Base-by-base conservation (phyloP, 2,888 invertebrate genomes). In the Frankliniella intonsa region DNA sequence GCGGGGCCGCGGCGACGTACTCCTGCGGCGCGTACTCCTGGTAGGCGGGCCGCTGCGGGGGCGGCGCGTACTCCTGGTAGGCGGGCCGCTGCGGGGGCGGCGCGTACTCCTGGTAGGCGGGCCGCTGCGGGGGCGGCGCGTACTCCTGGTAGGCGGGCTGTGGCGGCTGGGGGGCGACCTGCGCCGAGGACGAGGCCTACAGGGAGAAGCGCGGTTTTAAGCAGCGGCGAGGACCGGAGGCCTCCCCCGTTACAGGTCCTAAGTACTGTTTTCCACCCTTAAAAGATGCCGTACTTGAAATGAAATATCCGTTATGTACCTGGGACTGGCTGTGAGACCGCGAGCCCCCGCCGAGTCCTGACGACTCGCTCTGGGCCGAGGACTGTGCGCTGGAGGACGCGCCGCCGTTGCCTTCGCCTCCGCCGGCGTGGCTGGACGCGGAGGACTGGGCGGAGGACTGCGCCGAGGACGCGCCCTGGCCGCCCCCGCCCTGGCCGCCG, bases 381-480 rank as follows among this genome's bases (percentile, higher is more conserved):
- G 69, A 76, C 69, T 76, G 69, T 14, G 55, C 55, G 17, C 12
- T 14, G 55, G 55, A 55, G 17, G 14, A 19, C 14, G 55, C 55
- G 14, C 55, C 55, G 14, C 55, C 55, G 55, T 19, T 11, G 55
- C 55, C 55, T 55, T 12, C 55, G 17, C 55, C 55, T 12, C 19
- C 17, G 5, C 38, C 38, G 55, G 55, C 10, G 12, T 55, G 11
- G 55, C 55, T 55, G 14, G 55, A 55, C 69, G 69, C 69, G 11
- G 69, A 25, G 69, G 69, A 76, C 69, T 76, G 69, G 25, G 69
- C 69, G 11, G 69, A 25, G 69, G 69, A 76, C 69, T 76, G 69
- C 69, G 69, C 69, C 22, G 22, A 22, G 69, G 22, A n/a, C 25
- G 69, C 55, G 12, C 3, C 55, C 55, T 5, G 38, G 55, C 55